Conservation (phyloP, 2,113 vertebrate species). For the Brachypodius melanocephalos region DNA sequence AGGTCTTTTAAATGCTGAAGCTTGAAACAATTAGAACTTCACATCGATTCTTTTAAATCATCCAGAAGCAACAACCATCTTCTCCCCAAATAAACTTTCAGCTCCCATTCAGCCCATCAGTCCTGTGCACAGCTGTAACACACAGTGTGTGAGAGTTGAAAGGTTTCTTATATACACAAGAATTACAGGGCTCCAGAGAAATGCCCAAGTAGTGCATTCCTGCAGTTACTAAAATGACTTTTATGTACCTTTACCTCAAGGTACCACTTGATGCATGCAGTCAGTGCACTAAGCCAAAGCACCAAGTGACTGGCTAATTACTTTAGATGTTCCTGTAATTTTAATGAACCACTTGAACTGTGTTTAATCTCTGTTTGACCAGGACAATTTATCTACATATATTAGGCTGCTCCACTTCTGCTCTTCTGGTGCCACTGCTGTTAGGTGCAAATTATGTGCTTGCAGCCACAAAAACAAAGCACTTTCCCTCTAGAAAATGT, state of each 20-base stretch:
- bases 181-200: neutral
- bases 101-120: neutral
- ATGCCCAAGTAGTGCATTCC: rapidly evolving
- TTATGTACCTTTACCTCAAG: neutral
- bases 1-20: neutral
- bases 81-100: neutral
- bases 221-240: neutral
- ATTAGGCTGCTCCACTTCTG: neutral
- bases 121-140: neutral
- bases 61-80: neutral
- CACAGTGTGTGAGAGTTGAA: neutral
- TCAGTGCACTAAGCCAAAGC: neutral
- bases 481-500: neutral
- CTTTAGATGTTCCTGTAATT: neutral
- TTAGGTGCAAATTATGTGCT: neutral
- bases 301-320: neutral
- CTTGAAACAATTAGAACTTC: neutral
- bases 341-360: neutral
- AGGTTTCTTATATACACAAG: neutral
- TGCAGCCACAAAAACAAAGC: neutral
- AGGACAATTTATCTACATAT: neutral
- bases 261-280: neutral
- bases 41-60: neutral
- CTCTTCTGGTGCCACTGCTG: neutral
- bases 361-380: neutral